Evolutionary conservation across 2,888 invertebrate species (phyloP).

Genomic region (Drosophila suboccidentalis): DNA sequence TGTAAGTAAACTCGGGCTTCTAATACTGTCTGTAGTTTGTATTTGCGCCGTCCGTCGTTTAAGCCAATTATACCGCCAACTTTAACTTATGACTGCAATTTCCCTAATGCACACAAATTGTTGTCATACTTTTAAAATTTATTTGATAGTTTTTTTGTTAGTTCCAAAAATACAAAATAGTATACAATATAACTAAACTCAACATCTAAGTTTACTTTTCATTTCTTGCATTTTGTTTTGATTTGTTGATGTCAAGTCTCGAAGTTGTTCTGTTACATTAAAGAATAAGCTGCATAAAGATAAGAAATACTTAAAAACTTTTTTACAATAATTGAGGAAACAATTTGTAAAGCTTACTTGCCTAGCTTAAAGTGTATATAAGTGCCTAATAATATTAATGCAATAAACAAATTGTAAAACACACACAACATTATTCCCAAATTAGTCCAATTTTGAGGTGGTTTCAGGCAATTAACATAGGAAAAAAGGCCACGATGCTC

Average conservation of each 20-base stretch:
- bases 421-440: constrained; percentile 46
- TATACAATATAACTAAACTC: background rate
- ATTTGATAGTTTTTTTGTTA: background rate
- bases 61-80: constrained; percentile 42
- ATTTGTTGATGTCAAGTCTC: too few relatives aligned
- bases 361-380: constrained; percentile 19
- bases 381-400: constrained; percentile 32
- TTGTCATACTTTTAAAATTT: constrained; percentile 2
- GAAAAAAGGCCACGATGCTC: background rate
- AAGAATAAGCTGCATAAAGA: too few relatives aligned
- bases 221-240: too few relatives aligned
- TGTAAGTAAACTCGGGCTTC: constrained; percentile 48
- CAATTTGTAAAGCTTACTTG: background rate
- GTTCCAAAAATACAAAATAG: background rate
- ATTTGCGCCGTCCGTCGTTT: constrained; percentile 35
- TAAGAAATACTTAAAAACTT: too few relatives aligned
- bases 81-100: constrained; percentile 20
- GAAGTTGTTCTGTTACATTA: too few relatives aligned
- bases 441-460: constrained; percentile 13
- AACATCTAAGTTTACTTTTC: background rate
- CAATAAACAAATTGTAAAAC: constrained; percentile 45
- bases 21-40: constrained; percentile 19
- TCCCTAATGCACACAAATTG: constrained; percentile 8
- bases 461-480: background rate
- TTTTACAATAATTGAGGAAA: too few relatives aligned